phyloP scores from a whole-genome alignment of 53 echinoderm and acorn worm genomes.

The Apostichopus leukothele region DNA sequence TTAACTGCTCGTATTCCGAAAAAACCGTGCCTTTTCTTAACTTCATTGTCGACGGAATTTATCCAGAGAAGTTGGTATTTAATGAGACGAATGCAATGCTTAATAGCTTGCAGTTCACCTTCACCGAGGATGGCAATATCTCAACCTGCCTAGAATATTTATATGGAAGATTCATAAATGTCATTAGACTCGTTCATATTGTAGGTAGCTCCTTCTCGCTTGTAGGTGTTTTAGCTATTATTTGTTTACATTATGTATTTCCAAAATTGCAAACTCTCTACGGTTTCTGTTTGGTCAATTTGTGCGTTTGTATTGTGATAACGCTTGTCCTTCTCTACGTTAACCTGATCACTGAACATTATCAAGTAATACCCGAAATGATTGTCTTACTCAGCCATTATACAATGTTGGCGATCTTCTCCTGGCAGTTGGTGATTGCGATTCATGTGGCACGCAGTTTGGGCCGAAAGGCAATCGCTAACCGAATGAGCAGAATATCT shows the following conservation, averaged over 20 bases:
- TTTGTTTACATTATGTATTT: neutral
- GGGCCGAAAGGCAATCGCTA: slow-evolving; percentile 19
- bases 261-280: slow-evolving; percentile 16
- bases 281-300: slow-evolving; percentile 40
- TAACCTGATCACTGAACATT: neutral
- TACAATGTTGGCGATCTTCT: slow-evolving; percentile 47
- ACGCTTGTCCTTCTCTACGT: neutral
- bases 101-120: neutral
- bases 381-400: slow-evolving; percentile 43
- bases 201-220: neutral
- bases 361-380: neutral
- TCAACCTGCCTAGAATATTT: neutral
- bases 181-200: neutral
- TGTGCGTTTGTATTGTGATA: neutral
- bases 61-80: neutral
- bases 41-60: neutral
- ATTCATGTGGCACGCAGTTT: slow-evolving; percentile 50
- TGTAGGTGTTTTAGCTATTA: neutral
- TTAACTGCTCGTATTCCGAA: neutral
- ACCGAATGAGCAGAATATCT: slow-evolving; percentile 5
- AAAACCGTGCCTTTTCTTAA: neutral
- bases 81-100: neutral
- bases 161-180: neutral
- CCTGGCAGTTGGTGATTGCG: slow-evolving; percentile 55
- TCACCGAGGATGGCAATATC: neutral